These are phyloP conservation scores for Tryphoninae sp. DNA, from an alignment of 2,888 invertebrate genomes.

Conservation along the genomic window DNA sequence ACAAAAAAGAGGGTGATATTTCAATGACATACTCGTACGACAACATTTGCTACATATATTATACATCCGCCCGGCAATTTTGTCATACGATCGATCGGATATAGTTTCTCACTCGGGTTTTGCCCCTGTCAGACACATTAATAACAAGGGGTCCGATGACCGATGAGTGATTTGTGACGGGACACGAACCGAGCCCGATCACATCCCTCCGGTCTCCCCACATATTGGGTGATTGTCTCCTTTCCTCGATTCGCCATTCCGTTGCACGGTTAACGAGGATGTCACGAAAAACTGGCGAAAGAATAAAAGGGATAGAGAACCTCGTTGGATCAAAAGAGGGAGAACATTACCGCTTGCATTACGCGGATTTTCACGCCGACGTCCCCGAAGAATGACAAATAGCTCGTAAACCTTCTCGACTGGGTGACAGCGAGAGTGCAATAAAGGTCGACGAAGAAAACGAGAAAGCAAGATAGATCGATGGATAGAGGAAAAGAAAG, in stretches of 20 bases:
- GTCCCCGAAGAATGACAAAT: conserved; percentile 62
- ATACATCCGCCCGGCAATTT: conserved; percentile 3
- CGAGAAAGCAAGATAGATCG: not conserved
- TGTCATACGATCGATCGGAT: conserved; percentile 24
- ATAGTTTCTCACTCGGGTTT: not conserved
- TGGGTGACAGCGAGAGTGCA: conserved; percentile 28
- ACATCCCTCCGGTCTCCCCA: not conserved
- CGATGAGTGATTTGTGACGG: conserved; percentile 52
- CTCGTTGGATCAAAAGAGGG: conserved; percentile 16
- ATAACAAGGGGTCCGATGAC: conserved; percentile 29
- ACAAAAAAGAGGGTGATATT: not conserved
- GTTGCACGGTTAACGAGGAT: conserved; percentile 49
- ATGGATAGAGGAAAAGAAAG: conserved; percentile 24
- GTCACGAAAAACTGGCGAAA: conserved; percentile 20
- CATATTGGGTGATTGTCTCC: not conserved
- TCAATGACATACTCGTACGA: conserved; percentile 4
- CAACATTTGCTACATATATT: not conserved
- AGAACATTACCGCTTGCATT: conserved; percentile 60
- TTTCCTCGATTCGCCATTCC: conserved; percentile 3
- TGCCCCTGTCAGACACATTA: conserved; percentile 44
- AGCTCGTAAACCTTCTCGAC: conserved; percentile 48
- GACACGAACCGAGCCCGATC: conserved; percentile 15
- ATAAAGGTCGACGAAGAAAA: not conserved
- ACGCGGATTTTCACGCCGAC: conserved; percentile 60
- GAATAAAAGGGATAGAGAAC: conserved; percentile 34